Percentiles rank a stretch among this genome's conserved stretches.
Evolutionary conservation across 2,888 invertebrate species (phyloP).

Genomic region (Eupelmus urozonus): DNA sequence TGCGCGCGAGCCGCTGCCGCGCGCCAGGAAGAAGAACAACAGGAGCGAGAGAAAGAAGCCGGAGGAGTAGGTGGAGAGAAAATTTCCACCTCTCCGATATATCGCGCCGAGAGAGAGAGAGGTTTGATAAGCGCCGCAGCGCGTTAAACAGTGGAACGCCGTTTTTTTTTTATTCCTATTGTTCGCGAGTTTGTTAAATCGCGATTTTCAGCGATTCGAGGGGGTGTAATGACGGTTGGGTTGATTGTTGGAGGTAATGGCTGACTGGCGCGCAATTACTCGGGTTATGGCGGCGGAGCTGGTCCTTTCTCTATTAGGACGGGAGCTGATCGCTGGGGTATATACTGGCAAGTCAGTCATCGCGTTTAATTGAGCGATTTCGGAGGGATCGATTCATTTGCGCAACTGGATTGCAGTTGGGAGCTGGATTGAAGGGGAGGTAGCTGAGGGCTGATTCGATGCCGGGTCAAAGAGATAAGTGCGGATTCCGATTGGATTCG

Average conservation of each 20-base stretch:
- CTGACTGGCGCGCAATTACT: not conserved
- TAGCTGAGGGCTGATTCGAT: too few species aligned
- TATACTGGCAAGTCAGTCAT: not conserved
- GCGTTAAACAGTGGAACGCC: too few species aligned
- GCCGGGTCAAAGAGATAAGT: too few species aligned
- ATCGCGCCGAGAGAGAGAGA: slow-evolving; percentile 57
- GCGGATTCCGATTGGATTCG: too few species aligned
- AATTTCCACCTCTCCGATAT: slow-evolving; percentile 25
- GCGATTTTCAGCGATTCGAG: too few species aligned
- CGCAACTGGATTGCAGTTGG: too few species aligned
- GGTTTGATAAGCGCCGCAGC: not conserved
- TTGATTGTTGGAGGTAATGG: too few species aligned
- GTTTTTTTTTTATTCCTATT: too few species aligned
- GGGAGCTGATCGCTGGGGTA: not conserved
- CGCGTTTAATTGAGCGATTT: slow-evolving; percentile 9
- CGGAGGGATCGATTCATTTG: not conserved
- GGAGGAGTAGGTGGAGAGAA: slow-evolving; percentile 38
- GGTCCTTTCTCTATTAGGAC: not conserved
- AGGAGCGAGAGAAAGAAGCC: slow-evolving; percentile 46
- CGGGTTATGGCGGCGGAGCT: too few species aligned
- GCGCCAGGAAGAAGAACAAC: slow-evolving; percentile 5
- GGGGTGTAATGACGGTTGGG: too few species aligned
- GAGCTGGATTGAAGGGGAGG: too few species aligned
- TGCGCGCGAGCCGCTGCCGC: slow-evolving; percentile 1
- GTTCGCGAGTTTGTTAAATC: too few species aligned